Evolutionary conservation across 1,140 invertebrate genomes (phyloP), one percentile per base, ranked within the genome.

Genomic region (Hypothenemus hampei): DNA sequence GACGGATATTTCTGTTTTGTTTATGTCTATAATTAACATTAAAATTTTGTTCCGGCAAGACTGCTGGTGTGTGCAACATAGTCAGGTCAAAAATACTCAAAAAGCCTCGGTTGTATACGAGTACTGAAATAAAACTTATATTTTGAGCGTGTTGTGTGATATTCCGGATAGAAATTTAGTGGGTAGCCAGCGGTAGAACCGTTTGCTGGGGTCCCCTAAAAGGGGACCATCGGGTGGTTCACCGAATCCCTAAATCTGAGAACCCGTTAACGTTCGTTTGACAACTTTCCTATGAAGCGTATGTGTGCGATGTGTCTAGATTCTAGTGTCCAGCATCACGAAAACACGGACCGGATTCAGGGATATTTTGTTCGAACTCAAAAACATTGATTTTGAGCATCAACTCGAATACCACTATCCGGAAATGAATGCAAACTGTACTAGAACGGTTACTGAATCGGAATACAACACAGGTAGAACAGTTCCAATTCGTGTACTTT

Each of bases 111-210:
- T 26, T 57, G 55, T 67, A 68, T 64, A 68, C 59, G 57, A 65
- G 69, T 70, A 70, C 69, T 70, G 69, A 70, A 70, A 70, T 70
- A 70, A 70, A 70, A 70, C 67, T 69, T 70, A 63, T 70, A 70
- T 70, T 70, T 70, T 69, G 66, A 70, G 69, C 69, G 61, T 65
- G 54, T 57, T 59, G 64, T 54, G 52, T 60, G 65, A 65, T 67
- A 65, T 65, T 66, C 64, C 65, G 61, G 62, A 65, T 67, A 63
- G 64, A 65, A 64, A 64, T 61, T 68, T 69, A 67, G 69, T 70
- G 69, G 66, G 60, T 58, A 65, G 64, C 67, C 46, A 66, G 67
- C 57, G 52, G 66, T 57, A 57, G 44, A 46, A 48, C 57, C 44
- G 47, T 57, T 48, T 56, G 47, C 33, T 49, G 55, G 39, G 55